A percentile compares a stretch with the other conserved stretches of the same genome.
Conservation (phyloP, 2,888 invertebrate species). For the Kryphioiulus occultus region DNA sequence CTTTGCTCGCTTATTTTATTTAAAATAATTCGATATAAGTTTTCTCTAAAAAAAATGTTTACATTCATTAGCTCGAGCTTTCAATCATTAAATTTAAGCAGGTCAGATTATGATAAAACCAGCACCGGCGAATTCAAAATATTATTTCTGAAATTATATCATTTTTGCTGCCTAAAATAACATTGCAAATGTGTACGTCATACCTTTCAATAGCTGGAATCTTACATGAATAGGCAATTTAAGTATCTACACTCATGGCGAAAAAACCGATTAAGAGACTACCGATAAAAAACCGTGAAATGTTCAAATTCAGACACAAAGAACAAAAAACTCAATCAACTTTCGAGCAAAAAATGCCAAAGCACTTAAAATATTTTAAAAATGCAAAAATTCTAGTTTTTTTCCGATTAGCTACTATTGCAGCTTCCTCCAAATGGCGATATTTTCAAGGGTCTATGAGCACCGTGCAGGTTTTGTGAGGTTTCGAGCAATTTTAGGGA, state of each 20-base stretch:
- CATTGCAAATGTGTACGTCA: background rate
- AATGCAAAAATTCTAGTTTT: background rate
- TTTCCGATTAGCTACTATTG: background rate
- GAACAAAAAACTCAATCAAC: conserved; percentile 16
- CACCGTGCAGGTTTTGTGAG: background rate
- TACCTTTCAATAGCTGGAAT: background rate
- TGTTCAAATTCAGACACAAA: background rate
- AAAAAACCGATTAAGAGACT: background rate
- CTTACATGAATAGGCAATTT: background rate
- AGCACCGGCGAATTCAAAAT: background rate
- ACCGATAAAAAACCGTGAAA: background rate
- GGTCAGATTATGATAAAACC: background rate
- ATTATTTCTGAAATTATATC: background rate
- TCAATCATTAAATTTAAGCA: background rate
- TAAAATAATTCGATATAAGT: too few species aligned
- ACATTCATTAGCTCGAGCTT: background rate
- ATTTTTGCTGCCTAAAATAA: background rate
- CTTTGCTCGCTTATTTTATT: background rate
- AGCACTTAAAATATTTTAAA: background rate
- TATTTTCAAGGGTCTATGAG: background rate
- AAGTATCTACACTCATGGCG: background rate
- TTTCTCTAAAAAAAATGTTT: too few species aligned
- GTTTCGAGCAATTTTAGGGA: background rate
- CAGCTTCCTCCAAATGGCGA: background rate
- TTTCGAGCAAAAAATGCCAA: background rate